Evolutionary conservation across 1,140 invertebrate species (phyloP).

Genomic region (Neoseiulus cucumeris): DNA sequence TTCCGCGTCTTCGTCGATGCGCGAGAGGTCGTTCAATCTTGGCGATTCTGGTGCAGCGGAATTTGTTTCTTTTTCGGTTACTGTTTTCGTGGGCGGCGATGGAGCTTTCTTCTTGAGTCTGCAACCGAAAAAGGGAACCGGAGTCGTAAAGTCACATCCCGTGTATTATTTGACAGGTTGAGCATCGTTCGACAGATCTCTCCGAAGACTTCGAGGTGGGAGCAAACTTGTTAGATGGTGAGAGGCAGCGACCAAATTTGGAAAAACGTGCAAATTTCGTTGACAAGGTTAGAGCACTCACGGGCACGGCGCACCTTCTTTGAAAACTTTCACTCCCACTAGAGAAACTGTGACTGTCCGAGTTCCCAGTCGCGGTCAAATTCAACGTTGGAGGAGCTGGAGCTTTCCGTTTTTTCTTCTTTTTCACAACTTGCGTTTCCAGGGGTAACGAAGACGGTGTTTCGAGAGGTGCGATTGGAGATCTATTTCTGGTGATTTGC

Average conservation of each 20-base stretch:
- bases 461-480: neutral
- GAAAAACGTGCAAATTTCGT: no score
- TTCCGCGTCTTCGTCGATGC: neutral
- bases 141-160: no score
- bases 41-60: neutral
- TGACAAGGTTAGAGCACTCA: no score
- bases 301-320: conserved; percentile 1
- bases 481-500: neutral
- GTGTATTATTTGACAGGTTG: no score
- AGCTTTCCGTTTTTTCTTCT: conserved; percentile 46
- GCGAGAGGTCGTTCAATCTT: neutral
- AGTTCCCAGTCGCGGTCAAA: conserved; percentile 2
- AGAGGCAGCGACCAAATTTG: neutral
- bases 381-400: conserved; percentile 38
- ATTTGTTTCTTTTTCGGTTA: neutral
- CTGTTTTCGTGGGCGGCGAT: neutral
- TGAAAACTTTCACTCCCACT: conserved; percentile 12
- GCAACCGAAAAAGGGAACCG: no score
- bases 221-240: neutral
- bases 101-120: conserved; percentile 4
- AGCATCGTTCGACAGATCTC: no score
- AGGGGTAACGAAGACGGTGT: conserved; percentile 15
- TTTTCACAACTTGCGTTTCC: conserved; percentile 34
- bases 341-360: conserved; percentile 14
- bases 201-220: no score